Base-by-base conservation (phyloP, 2,113 vertebrate genomes). In the Nothoprocta pentlandii region DNA sequence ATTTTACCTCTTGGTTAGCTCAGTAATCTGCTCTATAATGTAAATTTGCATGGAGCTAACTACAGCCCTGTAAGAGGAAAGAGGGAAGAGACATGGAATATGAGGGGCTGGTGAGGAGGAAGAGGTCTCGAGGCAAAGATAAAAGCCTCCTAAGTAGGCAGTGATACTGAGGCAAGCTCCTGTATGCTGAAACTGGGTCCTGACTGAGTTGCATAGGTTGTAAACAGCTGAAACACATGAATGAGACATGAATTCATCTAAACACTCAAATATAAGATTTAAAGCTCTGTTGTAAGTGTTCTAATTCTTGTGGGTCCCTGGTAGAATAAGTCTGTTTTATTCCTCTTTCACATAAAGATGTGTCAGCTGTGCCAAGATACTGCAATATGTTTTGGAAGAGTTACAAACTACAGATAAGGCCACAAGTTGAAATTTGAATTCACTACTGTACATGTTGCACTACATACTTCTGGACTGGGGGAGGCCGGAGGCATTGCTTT, bases 101-200 rank as follows among this genome's bases (percentile, higher is more conserved):
- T 41, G 47, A 71, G 23, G n/a, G 36, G n/a, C 25, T 42, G 39
- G 39, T 66, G 16, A 28, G 34, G 47, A 20, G n/a, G 25, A 82
- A 20, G 32, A 34, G 25, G 21, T 70, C 16, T 59, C 32, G 49
- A 4, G n/a, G 13, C 32, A 47, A 28, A 0, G 1, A 0, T 12
- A 67, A 36, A 22, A 56, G 28, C 54, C 78, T 10, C 73, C 59
- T 62, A 47, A 68, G 32, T 16, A 87, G 74, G 7, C n/a, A 4
- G 7, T 80, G 56, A 7, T 70, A 49, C n/a, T 61, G 36, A 21
- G 26, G 44, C 16, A 41, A 68, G 10, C 59, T 68, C 32, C 73
- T 75, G 41, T 28, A 44, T 0, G 1, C 61, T 81, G 56, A 66
- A 89, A 28, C 36, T 17, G 16, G 34, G 30, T 39, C 42, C 66